A percentile compares a stretch with the other conserved stretches of the same genome.
Evolutionary conservation across 2,113 vertebrate genomes (phyloP).

Genomic region (Zeus faber): DNA sequence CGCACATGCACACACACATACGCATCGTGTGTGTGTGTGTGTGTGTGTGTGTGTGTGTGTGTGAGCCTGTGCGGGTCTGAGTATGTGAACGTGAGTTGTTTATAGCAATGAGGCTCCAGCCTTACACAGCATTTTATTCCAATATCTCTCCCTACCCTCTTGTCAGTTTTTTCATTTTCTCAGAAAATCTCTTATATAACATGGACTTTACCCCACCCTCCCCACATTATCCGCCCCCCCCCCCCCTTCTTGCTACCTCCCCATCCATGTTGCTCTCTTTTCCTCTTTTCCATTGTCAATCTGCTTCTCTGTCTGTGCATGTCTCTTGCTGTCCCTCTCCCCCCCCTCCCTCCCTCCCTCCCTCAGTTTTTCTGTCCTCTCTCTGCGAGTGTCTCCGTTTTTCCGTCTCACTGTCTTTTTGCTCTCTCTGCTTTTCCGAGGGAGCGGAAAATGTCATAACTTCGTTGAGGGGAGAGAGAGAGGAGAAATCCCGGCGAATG

Average conservation of each 20-base stretch:
- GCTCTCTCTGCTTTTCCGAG: not conserved
- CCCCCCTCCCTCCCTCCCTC: conserved; percentile 7
- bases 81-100: conserved; percentile 58
- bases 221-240: no score
- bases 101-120: conserved; percentile 45
- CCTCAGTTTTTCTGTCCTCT: no score
- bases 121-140: conserved; percentile 56
- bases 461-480: no score
- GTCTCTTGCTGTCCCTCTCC: not conserved
- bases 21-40: not conserved
- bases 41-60: conserved; percentile 3
- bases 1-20: not conserved
- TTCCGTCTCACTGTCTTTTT: conserved; percentile 3
- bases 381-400: not conserved
- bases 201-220: no score
- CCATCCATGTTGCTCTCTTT: conserved; percentile 1
- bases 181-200: conserved; percentile 34
- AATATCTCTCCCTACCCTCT: conserved; percentile 20
- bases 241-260: conserved; percentile 17
- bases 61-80: conserved; percentile 22
- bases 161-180: conserved; percentile 18
- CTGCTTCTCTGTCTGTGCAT: not conserved
- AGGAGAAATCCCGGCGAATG: no score
- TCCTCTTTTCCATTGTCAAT: conserved; percentile 10
- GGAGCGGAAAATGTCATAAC: not conserved